phyloP scores from a whole-genome alignment of 37 sponge, comb jelly and placozoan species.

The Diacarnus erythraeanus region DNA sequence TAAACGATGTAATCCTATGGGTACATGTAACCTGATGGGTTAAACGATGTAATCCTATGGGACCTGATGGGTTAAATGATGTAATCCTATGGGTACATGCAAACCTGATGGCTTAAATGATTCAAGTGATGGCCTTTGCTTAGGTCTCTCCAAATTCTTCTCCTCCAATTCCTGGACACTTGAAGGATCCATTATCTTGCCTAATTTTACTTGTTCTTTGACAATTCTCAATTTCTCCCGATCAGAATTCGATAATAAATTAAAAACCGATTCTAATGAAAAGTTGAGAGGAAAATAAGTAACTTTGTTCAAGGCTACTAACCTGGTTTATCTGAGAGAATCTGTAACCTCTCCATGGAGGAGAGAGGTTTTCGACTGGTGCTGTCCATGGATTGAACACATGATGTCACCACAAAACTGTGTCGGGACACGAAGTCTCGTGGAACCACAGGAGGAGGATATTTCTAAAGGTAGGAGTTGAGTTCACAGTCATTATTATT shows the following conservation, averaged over 20 bases:
- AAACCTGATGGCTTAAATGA: neutral
- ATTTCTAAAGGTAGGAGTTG: conserved; percentile 29
- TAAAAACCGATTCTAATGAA: conserved; percentile 56
- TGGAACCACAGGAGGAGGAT: conserved; percentile 65
- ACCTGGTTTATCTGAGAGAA: conserved; percentile 48
- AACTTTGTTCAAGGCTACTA: neutral
- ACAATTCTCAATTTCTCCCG: conserved; percentile 38
- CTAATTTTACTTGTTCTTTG: conserved; percentile 2
- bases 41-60: no score
- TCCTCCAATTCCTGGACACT: neutral
- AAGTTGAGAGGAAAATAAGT: neutral
- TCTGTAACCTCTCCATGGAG: conserved; percentile 12
- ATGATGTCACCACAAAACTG: conserved; percentile 22
- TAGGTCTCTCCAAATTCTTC: neutral
- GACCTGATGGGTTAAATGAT: no score
- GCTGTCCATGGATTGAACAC: neutral
- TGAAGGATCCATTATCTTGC: neutral
- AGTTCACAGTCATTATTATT: no score
- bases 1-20: neutral
- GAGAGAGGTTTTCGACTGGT: conserved; percentile 18
- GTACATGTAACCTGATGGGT: no score
- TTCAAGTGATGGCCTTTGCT: neutral
- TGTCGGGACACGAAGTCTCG: conserved; percentile 55
- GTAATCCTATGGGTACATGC: no score
- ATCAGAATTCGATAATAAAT: conserved; percentile 56